Conservation (phyloP, 2,113 vertebrate genomes). For the Ctenodactylus gundi region DNA sequence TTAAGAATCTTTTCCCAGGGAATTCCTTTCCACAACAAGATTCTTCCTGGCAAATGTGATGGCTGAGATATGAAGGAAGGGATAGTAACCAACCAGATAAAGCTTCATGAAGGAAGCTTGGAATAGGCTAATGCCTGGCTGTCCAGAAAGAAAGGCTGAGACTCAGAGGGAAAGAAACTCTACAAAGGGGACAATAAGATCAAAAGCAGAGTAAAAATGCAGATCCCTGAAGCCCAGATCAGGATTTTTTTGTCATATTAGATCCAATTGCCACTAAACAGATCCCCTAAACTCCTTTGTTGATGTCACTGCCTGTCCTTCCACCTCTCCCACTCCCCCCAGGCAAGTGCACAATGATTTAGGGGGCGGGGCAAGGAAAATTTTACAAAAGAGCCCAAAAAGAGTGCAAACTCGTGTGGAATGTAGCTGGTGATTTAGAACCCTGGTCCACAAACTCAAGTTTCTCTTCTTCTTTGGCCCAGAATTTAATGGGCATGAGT, state of each 20-base stretch:
- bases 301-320: fast-evolving
- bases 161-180: too few species aligned
- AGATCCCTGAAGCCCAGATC: neutral
- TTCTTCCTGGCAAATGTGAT: neutral
- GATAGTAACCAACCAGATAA: neutral
- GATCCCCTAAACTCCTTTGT: neutral
- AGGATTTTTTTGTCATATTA: neutral
- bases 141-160: neutral
- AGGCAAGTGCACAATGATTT: fast-evolving
- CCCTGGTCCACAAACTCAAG: neutral
- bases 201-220: neutral
- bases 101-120: neutral
- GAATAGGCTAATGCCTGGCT: neutral
- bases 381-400: neutral
- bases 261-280: neutral
- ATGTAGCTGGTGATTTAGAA: neutral
- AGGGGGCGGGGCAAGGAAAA: fast-evolving
- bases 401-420: neutral
- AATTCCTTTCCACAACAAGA: neutral
- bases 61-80: neutral
- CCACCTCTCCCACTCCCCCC: too few species aligned
- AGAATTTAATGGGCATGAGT: neutral
- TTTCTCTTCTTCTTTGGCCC: neutral
- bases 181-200: neutral
- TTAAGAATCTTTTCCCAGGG: neutral